These are phyloP conservation scores for Plodia interpunctella DNA, from an alignment of 1,140 invertebrate species.

Conservation along the genomic window DNA sequence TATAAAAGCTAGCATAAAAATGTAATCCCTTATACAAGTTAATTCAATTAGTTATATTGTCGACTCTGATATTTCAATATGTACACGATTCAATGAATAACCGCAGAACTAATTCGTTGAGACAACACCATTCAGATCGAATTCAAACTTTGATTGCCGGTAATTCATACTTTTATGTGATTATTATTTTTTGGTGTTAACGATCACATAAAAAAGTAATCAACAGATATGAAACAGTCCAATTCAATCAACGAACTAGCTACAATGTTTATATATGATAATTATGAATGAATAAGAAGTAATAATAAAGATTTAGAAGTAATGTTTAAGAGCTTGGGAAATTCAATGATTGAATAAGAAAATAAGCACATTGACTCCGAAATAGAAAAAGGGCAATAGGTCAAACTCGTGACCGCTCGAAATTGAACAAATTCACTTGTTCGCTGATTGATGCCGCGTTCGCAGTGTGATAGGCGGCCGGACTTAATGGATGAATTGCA, in stretches of 20 bases:
- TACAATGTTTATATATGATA: slow-evolving; percentile 18
- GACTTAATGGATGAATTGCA: slow-evolving; percentile 36
- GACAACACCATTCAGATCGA: not conserved
- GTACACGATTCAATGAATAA: not conserved
- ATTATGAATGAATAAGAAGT: too few relatives aligned
- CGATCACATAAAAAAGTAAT: not conserved
- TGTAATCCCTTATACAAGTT: not conserved
- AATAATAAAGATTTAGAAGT: too few relatives aligned
- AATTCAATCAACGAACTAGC: slow-evolving; percentile 19
- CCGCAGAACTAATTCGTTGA: not conserved
- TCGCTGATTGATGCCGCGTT: slow-evolving; percentile 1
- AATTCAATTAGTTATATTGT: not conserved
- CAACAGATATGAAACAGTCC: not conserved
- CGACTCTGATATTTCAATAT: not conserved
- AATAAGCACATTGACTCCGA: not conserved
- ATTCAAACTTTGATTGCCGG: not conserved
- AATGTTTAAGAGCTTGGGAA: not conserved
- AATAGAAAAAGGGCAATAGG: slow-evolving; percentile 9
- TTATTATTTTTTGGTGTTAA: not conserved
- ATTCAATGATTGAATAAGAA: not conserved
- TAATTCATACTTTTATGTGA: not conserved
- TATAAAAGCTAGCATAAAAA: too few relatives aligned
- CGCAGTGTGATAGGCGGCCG: slow-evolving; percentile 23
- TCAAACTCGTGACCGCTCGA: slow-evolving; percentile 11
- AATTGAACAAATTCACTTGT: slow-evolving; percentile 18